Conservation (phyloP, 1,140 invertebrate species). For the Drosophila pseudoananassae region DNA sequence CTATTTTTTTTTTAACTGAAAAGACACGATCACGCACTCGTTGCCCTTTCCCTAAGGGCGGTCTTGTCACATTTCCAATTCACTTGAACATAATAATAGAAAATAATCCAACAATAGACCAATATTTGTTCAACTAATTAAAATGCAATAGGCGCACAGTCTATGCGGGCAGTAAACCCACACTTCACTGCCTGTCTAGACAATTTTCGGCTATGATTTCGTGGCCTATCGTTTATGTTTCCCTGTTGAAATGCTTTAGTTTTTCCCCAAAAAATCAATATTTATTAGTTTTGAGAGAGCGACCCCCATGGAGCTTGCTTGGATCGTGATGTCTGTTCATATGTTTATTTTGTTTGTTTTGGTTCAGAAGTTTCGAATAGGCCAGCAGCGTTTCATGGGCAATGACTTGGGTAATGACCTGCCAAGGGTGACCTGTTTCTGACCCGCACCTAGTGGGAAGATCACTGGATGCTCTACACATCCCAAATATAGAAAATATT, state of each 20-base stretch:
- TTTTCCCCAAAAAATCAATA: constrained; percentile 50
- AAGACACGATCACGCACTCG: constrained; percentile 12
- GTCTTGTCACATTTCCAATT: background rate
- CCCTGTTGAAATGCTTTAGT: constrained; percentile 41
- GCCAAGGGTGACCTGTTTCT: constrained; percentile 7
- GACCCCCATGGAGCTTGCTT: constrained; percentile 14
- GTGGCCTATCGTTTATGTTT: constrained; percentile 9
- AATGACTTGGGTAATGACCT: background rate
- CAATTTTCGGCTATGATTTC: background rate
- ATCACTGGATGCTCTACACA: background rate
- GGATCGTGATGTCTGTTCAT: constrained; percentile 5
- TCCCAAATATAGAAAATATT: too few species aligned
- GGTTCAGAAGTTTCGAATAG: constrained; percentile 25
- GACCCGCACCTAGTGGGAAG: constrained; percentile 10
- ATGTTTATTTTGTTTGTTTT: constrained; percentile 59
- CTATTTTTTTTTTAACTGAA: too few species aligned
- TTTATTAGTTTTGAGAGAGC: constrained; percentile 1
- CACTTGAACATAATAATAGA: background rate
- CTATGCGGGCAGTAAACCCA: constrained; percentile 18
- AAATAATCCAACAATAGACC: constrained; percentile 27
- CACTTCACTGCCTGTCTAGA: background rate
- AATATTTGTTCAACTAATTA: constrained; percentile 63
- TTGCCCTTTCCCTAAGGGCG: constrained; percentile 7
- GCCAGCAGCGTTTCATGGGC: constrained; percentile 20
- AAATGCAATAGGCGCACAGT: constrained; percentile 55